Base-by-base conservation (phyloP, 2,113 vertebrate genomes). In the Pyrgilauda ruficollis region DNA sequence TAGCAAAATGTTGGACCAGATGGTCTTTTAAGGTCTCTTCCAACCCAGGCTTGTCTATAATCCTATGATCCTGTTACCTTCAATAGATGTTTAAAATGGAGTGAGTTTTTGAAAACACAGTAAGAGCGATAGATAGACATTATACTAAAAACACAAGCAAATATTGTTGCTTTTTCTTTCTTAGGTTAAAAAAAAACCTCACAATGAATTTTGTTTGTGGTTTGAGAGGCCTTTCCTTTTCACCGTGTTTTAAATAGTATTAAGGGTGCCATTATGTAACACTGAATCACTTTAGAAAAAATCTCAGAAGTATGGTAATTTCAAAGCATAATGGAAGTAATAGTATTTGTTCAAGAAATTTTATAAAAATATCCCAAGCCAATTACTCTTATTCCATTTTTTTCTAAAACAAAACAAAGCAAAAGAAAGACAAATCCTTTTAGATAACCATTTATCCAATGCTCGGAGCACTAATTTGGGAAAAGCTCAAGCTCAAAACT, bases 161-260 rank as follows among this genome's bases (percentile, higher is more conserved):
- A 64, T 68, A 73, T 35, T 53, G 16, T 41, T 53, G 4, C 3
- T 67, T 26, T 46, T 26, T 11, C 11, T 5, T 62, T 35, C 31
- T 61, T 69, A 43, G 12, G 4, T 23, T 44, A 43, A 84, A 84
- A 50, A 37, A 63, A 55, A 4, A 6, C 0, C 3, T 2, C 30
- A 27, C 5, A 27, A 28, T 13, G 0, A 61, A 9, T 61, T 83
- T 56, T 56, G 0, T 62, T 49, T 30, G 6, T 23, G 12, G 4
- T 18, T 22, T 52, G 18, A 13, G 9, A 74, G 3, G 21, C 23
- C 13, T 27, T 35, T 80, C 44, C 27, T 47, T 84, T 73, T 43
- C 46, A 44, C 20, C 63, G 9, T 28, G 6, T 82, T 75, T 70
- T 28, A 53, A 74, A 62, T 47, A 79, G 39, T 41, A 41, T 41